These are phyloP conservation scores for Drosophila hamatofila DNA, from an alignment of 2,888 invertebrate species.

Conservation along the genomic window DNA sequence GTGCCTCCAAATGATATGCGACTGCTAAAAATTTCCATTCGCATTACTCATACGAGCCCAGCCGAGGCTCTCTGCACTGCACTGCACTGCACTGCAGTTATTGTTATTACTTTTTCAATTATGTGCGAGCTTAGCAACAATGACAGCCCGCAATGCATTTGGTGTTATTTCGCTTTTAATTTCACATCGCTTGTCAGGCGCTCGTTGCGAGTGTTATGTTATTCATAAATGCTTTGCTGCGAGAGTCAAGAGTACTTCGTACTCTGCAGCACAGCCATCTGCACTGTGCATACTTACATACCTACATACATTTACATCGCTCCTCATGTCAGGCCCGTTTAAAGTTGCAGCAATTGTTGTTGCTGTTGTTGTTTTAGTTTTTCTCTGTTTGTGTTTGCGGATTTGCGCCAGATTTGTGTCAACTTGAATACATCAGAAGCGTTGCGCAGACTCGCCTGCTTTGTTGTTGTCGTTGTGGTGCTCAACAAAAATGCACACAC, in stretches of 20 bases:
- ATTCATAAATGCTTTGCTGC: conserved; percentile 70
- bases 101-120: conserved; percentile 66
- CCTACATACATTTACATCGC: conserved; percentile 33
- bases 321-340: conserved; percentile 67
- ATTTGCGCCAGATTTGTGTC: conserved; percentile 80
- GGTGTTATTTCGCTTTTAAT: conserved; percentile 70
- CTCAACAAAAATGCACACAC: conserved; percentile 68
- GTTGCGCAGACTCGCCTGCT: conserved; percentile 71
- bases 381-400: conserved; percentile 55
- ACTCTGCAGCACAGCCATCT: conserved; percentile 3
- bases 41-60: conserved; percentile 30
- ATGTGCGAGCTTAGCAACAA: conserved; percentile 44
- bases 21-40: conserved; percentile 14
- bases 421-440: conserved; percentile 80
- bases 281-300: conserved; percentile 9
- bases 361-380: conserved; percentile 12
- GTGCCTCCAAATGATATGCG: conserved; percentile 32
- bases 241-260: conserved; percentile 39
- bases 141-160: conserved; percentile 9
- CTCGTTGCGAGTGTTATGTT: conserved; percentile 56
- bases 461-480: conserved; percentile 50
- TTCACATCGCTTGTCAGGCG: conserved; percentile 54
- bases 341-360: conserved; percentile 50
- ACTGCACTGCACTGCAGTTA: too few species aligned
- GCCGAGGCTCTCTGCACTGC: conserved; percentile 3